Conservation (phyloP, 2,113 vertebrate species). For the Tragelaphus scriptus region DNA sequence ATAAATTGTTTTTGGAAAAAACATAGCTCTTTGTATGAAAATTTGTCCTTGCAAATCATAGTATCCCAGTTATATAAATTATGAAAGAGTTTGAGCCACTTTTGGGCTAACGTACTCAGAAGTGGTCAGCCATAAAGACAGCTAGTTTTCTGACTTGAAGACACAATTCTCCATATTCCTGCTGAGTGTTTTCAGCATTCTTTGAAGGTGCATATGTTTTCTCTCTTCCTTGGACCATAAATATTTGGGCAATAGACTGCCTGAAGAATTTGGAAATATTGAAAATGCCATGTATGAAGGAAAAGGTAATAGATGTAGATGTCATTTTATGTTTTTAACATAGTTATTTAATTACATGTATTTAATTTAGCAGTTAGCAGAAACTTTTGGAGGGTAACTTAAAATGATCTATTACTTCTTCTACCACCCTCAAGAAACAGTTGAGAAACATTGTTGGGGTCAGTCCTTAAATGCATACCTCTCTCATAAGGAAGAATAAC, state of each 20-base stretch:
- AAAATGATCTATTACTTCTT: background rate
- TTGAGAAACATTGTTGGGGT: background rate
- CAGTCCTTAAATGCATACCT: background rate
- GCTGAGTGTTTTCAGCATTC: slow-evolving; percentile 10
- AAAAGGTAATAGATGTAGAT: background rate
- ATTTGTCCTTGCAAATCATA: slow-evolving; percentile 2
- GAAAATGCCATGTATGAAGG: slow-evolving; percentile 20
- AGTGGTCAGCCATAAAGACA: background rate
- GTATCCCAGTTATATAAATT: background rate
- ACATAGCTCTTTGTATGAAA: background rate
- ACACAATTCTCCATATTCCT: background rate
- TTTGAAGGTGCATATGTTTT: slow-evolving; percentile 41
- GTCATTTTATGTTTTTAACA: background rate
- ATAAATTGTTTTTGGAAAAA: slow-evolving; percentile 36
- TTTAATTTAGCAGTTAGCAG: background rate
- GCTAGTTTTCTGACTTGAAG: background rate
- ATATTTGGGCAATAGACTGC: slow-evolving; percentile 7
- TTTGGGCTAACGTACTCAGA: background rate
- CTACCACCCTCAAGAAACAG: background rate
- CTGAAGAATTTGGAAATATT: slow-evolving; percentile 6
- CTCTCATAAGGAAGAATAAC: background rate
- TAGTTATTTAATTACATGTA: background rate
- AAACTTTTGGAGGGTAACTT: slow-evolving; percentile 6
- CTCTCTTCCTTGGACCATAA: slow-evolving; percentile 17
- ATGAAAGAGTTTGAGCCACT: background rate